Evolutionary conservation across 2,113 vertebrate genomes (phyloP), one percentile per base, ranked within the genome.

Genomic region (Menidia beryllina): DNA sequence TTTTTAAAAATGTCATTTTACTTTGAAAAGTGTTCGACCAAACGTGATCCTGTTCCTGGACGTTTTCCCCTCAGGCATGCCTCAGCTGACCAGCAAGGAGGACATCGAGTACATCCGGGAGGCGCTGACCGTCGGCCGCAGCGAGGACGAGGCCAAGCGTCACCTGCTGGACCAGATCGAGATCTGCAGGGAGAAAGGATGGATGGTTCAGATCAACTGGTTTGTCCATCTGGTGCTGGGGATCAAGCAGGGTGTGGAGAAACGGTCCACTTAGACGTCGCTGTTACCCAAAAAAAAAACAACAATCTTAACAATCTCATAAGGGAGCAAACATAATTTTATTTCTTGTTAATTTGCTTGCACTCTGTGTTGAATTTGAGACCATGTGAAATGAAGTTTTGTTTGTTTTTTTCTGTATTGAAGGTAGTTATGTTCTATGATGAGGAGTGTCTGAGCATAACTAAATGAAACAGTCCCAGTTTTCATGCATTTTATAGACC

Each of bases 131-230:
- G 97, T 99, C 4, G 97, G 97, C 17, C 94, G 94, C 59, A 94
- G 85, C 0, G 96, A 99, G 66, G 96, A 98, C 0, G 96, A 96
- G 25, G 97, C 98, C 1, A 95, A 97, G 86, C 96, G 95, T 82
- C 95, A 98, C 92, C 96, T 99, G 47, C 93, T 99, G 76, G 97
- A 99, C 72, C 97, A 99, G 91, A 99, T 99, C 10, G 98, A 99
- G 88, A 96, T 99, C 79, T 99, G 98, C 90, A 92, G 97, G 83
- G 98, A 98, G 85, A 99, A 99, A 82, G 98, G 98, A 61, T 99
- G 98, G 98, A 99, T 97, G 4, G 98, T 99, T 48, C 98, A 99
- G 79, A 96, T 98, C 81, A 99, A 99, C 87, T 99, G 98, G 98
- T 99, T 99, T 83, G 92, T 99, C 50, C 98, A 99, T 70, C 93